Percentiles rank a stretch among this genome's conserved stretches.
These are phyloP conservation scores for Brachypalpus laphriformis DNA, from an alignment of 2,888 invertebrate species.

Conservation along the genomic window DNA sequence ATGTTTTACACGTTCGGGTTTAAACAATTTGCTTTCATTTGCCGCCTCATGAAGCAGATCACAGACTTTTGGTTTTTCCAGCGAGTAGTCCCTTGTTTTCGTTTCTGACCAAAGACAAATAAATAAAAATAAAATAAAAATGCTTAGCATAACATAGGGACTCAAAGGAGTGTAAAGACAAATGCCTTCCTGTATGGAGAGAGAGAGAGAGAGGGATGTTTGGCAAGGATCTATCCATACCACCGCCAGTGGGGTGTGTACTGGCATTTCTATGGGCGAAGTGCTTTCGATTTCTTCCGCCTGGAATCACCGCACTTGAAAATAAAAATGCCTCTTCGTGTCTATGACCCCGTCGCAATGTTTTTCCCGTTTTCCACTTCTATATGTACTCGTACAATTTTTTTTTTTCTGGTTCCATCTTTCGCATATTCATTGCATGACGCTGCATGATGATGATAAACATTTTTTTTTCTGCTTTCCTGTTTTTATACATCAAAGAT, in stretches of 20 bases:
- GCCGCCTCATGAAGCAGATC: conserved; percentile 54
- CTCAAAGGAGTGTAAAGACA: conserved; percentile 9
- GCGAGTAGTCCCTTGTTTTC: neutral
- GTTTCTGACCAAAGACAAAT: conserved; percentile 46
- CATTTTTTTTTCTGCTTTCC: neutral
- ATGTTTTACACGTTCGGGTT: conserved; percentile 33
- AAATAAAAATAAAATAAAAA: conserved; percentile 26
- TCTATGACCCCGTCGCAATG: conserved; percentile 28
- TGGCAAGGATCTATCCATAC: conserved; percentile 15
- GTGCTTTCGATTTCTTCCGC: conserved; percentile 70
- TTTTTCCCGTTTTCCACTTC: conserved; percentile 8
- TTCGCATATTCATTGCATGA: conserved; percentile 70
- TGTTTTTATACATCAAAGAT: conserved; percentile 1
- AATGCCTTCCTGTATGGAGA: neutral
- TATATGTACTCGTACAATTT: too few relatives aligned
- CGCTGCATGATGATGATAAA: conserved; percentile 63
- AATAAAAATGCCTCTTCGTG: conserved; percentile 40
- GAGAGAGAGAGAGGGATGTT: conserved; percentile 13
- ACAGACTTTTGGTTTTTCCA: conserved; percentile 55
- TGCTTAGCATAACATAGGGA: conserved; percentile 33
- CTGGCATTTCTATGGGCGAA: conserved; percentile 34
- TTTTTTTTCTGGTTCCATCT: conserved; percentile 33
- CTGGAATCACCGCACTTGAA: conserved; percentile 66
- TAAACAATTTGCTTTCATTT: conserved; percentile 66
- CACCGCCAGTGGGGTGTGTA: neutral